A percentile compares a stretch with the other conserved stretches of the same genome.
Evolutionary conservation across 2,797 vertebrate genomes (phyloP).

Genomic region (Sciurus carolinensis): DNA sequence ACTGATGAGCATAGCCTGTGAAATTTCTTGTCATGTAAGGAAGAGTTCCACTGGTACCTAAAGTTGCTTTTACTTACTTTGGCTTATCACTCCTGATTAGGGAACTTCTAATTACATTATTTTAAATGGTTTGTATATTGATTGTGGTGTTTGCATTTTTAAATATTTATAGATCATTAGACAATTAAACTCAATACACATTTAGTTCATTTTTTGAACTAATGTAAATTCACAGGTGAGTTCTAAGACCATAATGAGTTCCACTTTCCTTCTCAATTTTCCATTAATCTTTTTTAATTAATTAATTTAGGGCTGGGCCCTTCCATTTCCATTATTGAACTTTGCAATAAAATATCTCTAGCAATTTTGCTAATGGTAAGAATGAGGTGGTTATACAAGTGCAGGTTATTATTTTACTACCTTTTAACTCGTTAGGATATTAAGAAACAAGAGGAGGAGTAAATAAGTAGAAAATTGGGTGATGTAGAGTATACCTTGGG

Average conservation of each 20-base stretch:
- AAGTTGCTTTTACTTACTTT: not conserved
- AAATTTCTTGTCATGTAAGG: not conserved
- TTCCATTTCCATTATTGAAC: not conserved
- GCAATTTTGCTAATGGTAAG: not conserved
- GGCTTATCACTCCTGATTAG: not conserved
- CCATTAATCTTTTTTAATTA: not conserved
- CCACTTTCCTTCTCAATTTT: not conserved
- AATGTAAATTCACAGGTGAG: not conserved
- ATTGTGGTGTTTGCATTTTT: conserved; percentile 6
- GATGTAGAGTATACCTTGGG: not conserved
- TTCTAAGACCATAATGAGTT: conserved; percentile 35
- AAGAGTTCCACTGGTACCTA: not conserved
- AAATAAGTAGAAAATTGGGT: not conserved
- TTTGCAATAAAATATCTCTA: conserved; percentile 37
- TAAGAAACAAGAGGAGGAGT: not conserved
- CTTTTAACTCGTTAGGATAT: conserved; percentile 53
- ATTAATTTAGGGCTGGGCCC: not conserved
- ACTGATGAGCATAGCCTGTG: not conserved
- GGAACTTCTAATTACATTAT: not conserved
- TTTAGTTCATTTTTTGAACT: not conserved
- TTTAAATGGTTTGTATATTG: conserved; percentile 29
- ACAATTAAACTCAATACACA: not conserved
- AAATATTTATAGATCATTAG: conserved; percentile 22
- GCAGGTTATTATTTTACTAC: not conserved
- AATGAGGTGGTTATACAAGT: not conserved